phyloP scores from a whole-genome alignment of 2,888 invertebrate genomes.

The Omphaloscelis lunosa region DNA sequence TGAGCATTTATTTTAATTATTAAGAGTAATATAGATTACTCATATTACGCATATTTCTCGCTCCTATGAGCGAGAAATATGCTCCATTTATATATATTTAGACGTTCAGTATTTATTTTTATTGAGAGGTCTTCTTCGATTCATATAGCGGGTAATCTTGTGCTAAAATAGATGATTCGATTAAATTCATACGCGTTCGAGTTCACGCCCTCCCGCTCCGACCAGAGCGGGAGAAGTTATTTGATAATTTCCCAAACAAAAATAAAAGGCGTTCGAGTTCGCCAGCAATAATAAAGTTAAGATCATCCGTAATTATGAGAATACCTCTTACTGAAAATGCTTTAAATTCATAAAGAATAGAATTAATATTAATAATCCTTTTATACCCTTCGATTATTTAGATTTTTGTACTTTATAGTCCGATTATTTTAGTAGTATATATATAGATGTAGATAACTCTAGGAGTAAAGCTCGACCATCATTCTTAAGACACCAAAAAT shows the following conservation, averaged over 20 bases:
- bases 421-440: constrained; percentile 60
- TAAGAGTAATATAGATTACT: constrained; percentile 60
- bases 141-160: constrained; percentile 30
- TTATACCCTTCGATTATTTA: constrained; percentile 63
- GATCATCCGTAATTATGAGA: constrained; percentile 61
- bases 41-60: too few relatives aligned
- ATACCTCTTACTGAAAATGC: constrained; percentile 72
- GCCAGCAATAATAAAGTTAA: constrained; percentile 60
- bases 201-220: too few relatives aligned
- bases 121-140: constrained; percentile 64
- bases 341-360: constrained; percentile 70
- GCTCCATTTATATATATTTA: constrained; percentile 49
- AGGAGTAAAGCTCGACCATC: constrained; percentile 69
- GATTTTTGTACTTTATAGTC: constrained; percentile 64
- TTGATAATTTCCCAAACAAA: too few relatives aligned
- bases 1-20: constrained; percentile 70
- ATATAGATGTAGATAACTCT: constrained; percentile 64
- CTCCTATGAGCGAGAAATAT: constrained; percentile 33
- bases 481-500: constrained; percentile 83
- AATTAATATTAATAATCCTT: constrained; percentile 67
- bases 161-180: constrained; percentile 33
- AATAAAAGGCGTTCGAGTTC: constrained; percentile 33
- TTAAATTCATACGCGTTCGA: constrained; percentile 42
- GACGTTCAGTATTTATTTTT: constrained; percentile 64
- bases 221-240: too few relatives aligned